Evolutionary conservation across 2,888 invertebrate species (phyloP).

Genomic region (Agonopterix subpropinquella): DNA sequence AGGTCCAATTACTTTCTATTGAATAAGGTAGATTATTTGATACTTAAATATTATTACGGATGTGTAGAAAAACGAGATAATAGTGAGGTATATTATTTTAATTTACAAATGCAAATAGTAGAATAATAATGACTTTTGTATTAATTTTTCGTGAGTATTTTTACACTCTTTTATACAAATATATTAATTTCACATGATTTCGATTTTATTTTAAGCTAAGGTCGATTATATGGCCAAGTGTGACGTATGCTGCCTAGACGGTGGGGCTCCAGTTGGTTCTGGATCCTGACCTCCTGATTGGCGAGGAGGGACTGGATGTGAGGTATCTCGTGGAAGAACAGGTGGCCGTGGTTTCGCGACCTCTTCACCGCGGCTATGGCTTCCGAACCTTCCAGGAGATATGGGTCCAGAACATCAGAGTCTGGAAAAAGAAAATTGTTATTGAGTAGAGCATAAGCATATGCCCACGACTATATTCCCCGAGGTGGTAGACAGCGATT

Average conservation of each 20-base stretch:
- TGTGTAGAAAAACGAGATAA: conserved; percentile 3
- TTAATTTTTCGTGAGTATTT: conserved; percentile 14
- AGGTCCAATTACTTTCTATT: too few species aligned
- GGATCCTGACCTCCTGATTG: conserved; percentile 75
- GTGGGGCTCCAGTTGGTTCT: conserved; percentile 77
- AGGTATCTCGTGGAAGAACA: conserved; percentile 80
- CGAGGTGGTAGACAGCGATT: too few species aligned
- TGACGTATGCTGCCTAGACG: conserved; percentile 77
- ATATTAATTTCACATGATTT: conserved; percentile 10
- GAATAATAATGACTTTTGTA: conserved; percentile 15
- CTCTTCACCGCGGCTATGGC: conserved; percentile 73
- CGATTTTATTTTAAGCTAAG: conserved; percentile 25
- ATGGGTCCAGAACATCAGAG: conserved; percentile 62
- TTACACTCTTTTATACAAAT: conserved; percentile 11
- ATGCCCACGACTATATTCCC: neutral
- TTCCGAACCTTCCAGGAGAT: conserved; percentile 74
- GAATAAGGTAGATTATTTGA: too few species aligned
- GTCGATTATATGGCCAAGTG: conserved; percentile 75
- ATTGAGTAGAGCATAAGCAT: neutral
- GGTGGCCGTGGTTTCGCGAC: conserved; percentile 70
- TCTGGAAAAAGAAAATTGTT: conserved; percentile 21
- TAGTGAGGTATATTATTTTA: conserved; percentile 12
- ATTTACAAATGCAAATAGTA: conserved; percentile 10
- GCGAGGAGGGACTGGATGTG: conserved; percentile 77
- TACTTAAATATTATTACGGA: too few species aligned